Percentiles rank a stretch among this genome's conserved stretches.
Evolutionary conservation across 2,797 vertebrate species (phyloP).

Genomic region (Mallotus villosus): DNA sequence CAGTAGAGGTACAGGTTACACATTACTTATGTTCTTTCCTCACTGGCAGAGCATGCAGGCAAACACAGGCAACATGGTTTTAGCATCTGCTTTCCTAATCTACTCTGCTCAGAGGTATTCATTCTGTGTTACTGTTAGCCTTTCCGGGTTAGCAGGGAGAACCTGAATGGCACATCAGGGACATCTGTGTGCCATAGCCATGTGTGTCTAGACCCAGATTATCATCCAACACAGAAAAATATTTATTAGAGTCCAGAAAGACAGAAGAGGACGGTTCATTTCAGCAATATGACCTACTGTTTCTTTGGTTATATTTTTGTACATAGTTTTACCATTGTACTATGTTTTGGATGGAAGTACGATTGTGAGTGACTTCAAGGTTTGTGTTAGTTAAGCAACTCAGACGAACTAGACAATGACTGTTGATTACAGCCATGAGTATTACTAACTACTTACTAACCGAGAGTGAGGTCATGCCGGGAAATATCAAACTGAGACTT

Average conservation of each 20-base stretch:
- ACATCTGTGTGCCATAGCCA: slow-evolving; percentile 72
- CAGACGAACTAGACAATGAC: too few relatives aligned
- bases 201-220: slow-evolving; percentile 66
- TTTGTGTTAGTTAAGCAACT: too few relatives aligned
- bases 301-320: too few relatives aligned
- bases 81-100: slow-evolving; percentile 72
- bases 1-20: too few relatives aligned
- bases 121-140: slow-evolving; percentile 64
- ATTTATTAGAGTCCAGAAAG: background rate
- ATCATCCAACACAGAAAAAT: background rate
- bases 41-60: background rate
- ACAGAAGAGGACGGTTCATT: slow-evolving; percentile 17
- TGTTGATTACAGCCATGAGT: too few relatives aligned
- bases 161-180: slow-evolving; percentile 67
- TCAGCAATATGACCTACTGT: slow-evolving; percentile 18
- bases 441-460: too few relatives aligned
- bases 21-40: too few relatives aligned
- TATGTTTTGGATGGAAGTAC: too few relatives aligned
- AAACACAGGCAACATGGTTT: slow-evolving; percentile 49
- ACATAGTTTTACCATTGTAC: too few relatives aligned
- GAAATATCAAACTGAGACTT: too few relatives aligned
- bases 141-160: slow-evolving; percentile 65
- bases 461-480: too few relatives aligned
- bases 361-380: too few relatives aligned
- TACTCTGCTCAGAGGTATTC: slow-evolving; percentile 54